Percentiles rank a stretch among this genome's conserved stretches.
phyloP scores from a whole-genome alignment of 2,113 vertebrate genomes.

The Spea multiplicata region DNA sequence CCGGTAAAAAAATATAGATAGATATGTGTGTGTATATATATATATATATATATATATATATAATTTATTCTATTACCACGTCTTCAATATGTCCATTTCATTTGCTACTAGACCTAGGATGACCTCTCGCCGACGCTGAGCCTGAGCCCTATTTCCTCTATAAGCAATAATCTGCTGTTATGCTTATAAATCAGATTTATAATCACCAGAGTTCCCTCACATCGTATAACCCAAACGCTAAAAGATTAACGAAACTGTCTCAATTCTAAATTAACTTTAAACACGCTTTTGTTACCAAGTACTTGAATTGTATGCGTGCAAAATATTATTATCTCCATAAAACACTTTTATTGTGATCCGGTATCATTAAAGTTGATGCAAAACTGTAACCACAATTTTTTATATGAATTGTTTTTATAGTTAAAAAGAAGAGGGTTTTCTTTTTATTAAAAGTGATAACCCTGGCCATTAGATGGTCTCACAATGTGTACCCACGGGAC shows the following conservation, averaged over 20 bases:
- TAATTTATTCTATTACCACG: no score
- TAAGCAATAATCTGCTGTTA: no score
- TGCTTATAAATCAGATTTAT: background rate
- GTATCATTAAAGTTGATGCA: slow-evolving; percentile 46
- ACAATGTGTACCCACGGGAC: background rate
- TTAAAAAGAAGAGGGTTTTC: slow-evolving; percentile 36
- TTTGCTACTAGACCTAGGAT: no score
- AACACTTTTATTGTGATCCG: slow-evolving; percentile 47
- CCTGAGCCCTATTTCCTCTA: no score
- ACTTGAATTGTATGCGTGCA: slow-evolving; percentile 21
- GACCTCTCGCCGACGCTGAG: no score
- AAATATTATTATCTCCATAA: slow-evolving; percentile 44
- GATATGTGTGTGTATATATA: no score
- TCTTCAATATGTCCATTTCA: no score
- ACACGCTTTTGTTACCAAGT: slow-evolving; percentile 19
- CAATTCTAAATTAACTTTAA: slow-evolving; percentile 3
- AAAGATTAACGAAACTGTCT: slow-evolving; percentile 32
- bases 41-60: no score
- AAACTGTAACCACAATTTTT: slow-evolving; percentile 48
- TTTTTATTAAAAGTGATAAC: slow-evolving; percentile 46
- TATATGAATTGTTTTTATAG: slow-evolving; percentile 41
- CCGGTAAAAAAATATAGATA: no score
- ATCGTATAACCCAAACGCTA: slow-evolving; percentile 14
- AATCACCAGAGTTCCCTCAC: background rate
- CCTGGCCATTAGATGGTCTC: slow-evolving; percentile 35